These are phyloP conservation scores for Bombylius discolor DNA, from an alignment of 2,888 invertebrate species.

Conservation along the genomic window DNA sequence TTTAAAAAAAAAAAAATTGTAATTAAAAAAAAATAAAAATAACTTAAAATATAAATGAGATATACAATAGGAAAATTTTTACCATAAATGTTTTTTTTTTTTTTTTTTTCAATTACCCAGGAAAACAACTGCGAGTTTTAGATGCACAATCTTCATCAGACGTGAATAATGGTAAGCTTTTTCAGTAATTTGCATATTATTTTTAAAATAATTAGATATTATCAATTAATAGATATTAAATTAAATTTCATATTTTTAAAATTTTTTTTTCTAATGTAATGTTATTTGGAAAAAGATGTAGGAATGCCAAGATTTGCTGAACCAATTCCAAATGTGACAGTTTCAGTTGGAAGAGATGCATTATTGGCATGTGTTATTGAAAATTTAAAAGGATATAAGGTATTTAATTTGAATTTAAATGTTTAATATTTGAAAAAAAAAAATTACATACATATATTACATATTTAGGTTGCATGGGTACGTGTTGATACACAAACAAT, in stretches of 20 bases:
- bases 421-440: too few species aligned
- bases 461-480: slow-evolving; percentile 75
- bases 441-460: too few species aligned
- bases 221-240: slow-evolving; percentile 10
- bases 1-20: too few species aligned
- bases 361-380: slow-evolving; percentile 80
- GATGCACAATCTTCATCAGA: slow-evolving; percentile 25
- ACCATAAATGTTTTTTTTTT: too few species aligned
- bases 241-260: background rate
- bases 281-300: slow-evolving; percentile 20
- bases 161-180: slow-evolving; percentile 27
- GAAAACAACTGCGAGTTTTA: slow-evolving; percentile 30
- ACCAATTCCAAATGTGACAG: slow-evolving; percentile 80
- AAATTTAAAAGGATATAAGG: slow-evolving; percentile 76
- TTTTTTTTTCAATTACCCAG: slow-evolving; percentile 19
- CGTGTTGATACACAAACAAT: slow-evolving; percentile 87
- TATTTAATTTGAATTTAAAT: slow-evolving; percentile 26
- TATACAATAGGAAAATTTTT: too few species aligned
- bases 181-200: background rate
- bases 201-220: too few species aligned
- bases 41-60: too few species aligned
- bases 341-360: slow-evolving; percentile 75
- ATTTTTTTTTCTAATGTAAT: background rate
- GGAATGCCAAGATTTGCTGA: slow-evolving; percentile 70
- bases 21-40: too few species aligned